Conservation (phyloP, 1,140 invertebrate genomes). For the Zaprionus ghesquierei region DNA sequence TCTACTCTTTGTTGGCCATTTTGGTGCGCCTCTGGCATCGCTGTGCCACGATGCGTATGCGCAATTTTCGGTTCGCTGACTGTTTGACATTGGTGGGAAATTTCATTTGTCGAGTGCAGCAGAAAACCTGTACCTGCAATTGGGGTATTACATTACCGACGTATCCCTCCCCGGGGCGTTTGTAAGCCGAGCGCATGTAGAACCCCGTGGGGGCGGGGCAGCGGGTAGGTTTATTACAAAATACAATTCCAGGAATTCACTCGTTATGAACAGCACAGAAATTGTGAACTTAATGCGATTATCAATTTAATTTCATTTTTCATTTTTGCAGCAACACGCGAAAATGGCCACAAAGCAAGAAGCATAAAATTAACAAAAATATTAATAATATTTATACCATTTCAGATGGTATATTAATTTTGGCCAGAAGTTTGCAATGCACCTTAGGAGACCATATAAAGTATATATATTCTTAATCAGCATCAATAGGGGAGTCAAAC, state of each 20-base stretch:
- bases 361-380: neutral
- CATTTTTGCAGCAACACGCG: constrained; percentile 42
- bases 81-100: constrained; percentile 74
- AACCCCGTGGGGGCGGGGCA: no score
- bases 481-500: no score
- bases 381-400: neutral
- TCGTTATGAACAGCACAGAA: constrained; percentile 22
- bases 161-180: neutral
- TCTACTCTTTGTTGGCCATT: neutral
- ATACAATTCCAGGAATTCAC: constrained; percentile 64
- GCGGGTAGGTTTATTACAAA: constrained; percentile 61
- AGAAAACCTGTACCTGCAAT: constrained; percentile 39
- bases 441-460: no score
- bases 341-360: constrained; percentile 12
- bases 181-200: constrained; percentile 44
- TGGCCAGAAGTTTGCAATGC: no score
- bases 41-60: constrained; percentile 63
- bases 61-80: constrained; percentile 51
- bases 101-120: constrained; percentile 69
- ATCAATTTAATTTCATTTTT: constrained; percentile 39
- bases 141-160: constrained; percentile 55
- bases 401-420: no score
- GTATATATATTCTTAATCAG: no score
- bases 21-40: constrained; percentile 3
- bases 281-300: constrained; percentile 36